phyloP scores from a whole-genome alignment of 1,140 invertebrate species.

The Oryctes rhinoceros region DNA sequence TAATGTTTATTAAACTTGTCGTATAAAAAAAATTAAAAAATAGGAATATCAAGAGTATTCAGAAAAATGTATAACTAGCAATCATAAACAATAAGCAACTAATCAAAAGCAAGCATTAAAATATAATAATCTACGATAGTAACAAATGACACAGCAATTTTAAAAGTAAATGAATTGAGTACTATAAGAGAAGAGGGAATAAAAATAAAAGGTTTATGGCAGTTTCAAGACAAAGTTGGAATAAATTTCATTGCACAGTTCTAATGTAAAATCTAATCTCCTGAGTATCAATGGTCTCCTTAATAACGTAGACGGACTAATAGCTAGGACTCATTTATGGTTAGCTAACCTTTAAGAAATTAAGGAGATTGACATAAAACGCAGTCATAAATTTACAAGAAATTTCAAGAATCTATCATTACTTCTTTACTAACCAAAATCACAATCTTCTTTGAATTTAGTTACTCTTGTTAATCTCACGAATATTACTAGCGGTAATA shows the following conservation, averaged over 20 bases:
- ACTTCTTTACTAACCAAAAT: too few relatives aligned
- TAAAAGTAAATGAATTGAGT: not conserved
- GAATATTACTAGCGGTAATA: too few relatives aligned
- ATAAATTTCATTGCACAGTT: slow-evolving; percentile 9
- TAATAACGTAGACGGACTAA: not conserved
- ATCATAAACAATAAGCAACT: slow-evolving; percentile 34
- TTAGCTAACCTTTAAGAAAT: not conserved
- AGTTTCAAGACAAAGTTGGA: not conserved
- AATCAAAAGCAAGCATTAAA: not conserved
- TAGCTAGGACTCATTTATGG: not conserved
- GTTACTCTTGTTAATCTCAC: too few relatives aligned
- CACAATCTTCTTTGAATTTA: too few relatives aligned
- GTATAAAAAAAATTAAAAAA: slow-evolving; percentile 8
- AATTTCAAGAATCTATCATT: too few relatives aligned
- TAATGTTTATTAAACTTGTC: not conserved
- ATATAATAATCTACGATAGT: not conserved
- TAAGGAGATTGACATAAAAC: not conserved
- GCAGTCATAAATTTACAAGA: not conserved
- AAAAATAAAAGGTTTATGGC: not conserved
- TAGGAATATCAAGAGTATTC: not conserved
- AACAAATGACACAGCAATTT: not conserved
- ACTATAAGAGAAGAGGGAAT: not conserved
- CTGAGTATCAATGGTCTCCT: slow-evolving; percentile 13
- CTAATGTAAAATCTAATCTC: not conserved
- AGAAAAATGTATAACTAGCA: slow-evolving; percentile 23